Evolutionary conservation across 2,113 vertebrate species (phyloP).

Genomic region (Chlorocebus sabaeus): DNA sequence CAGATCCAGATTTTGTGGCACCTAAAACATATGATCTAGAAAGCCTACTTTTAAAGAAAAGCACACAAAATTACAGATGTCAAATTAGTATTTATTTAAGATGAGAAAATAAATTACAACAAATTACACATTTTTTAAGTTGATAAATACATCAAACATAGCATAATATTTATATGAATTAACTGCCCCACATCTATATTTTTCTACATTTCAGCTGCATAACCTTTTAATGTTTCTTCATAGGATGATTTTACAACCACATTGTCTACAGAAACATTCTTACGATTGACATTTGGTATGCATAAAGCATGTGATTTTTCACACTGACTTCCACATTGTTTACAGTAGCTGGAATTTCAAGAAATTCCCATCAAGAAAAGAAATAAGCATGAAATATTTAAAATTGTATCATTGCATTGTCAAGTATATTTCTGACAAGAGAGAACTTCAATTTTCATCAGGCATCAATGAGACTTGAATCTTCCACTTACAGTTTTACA

Average conservation of each 20-base stretch:
- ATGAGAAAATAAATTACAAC: background rate
- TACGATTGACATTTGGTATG: background rate
- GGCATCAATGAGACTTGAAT: background rate
- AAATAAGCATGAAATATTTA: background rate
- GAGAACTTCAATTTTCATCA: background rate
- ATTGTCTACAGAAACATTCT: background rate
- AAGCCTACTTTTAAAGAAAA: background rate
- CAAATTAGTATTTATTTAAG: background rate
- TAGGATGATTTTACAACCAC: background rate
- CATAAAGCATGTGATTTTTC: background rate
- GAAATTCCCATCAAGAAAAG: background rate
- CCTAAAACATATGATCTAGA: background rate
- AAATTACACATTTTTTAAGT: background rate
- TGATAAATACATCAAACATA: background rate
- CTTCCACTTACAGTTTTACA: background rate
- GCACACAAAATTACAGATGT: background rate
- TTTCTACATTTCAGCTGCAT: background rate
- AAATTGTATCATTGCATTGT: background rate
- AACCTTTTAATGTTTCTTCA: background rate
- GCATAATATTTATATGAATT: background rate
- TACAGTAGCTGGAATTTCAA: background rate
- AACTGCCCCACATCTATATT: background rate
- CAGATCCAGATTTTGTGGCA: background rate
- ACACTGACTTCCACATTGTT: fast-evolving
- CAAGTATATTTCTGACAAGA: background rate